Evolutionary conservation across 2,113 vertebrate species (phyloP).

Genomic region (Meriones unguiculatus): DNA sequence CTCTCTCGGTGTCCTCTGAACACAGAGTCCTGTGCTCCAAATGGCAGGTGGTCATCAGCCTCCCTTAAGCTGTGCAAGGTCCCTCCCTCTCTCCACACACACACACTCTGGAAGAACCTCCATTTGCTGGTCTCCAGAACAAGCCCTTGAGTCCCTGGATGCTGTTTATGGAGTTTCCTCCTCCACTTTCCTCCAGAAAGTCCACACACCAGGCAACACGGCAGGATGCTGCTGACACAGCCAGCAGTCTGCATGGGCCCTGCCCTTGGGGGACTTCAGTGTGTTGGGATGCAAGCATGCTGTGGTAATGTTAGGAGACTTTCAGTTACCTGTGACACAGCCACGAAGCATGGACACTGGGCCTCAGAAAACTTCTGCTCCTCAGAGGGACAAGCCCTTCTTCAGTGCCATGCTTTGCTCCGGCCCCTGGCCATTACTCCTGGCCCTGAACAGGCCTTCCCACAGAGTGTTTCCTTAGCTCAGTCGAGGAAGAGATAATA

Average conservation of each 20-base stretch:
- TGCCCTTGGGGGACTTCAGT: background rate
- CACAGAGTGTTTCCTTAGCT: background rate
- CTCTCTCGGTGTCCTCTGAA: background rate
- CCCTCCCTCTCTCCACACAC: background rate
- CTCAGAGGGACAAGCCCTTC: background rate
- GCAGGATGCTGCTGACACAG: background rate
- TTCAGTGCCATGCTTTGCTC: background rate
- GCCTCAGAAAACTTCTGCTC: background rate
- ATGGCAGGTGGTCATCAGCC: background rate
- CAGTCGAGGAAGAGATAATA: background rate
- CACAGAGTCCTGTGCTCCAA: background rate
- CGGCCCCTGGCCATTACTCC: background rate
- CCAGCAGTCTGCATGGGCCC: rapidly evolving
- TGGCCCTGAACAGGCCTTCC: background rate
- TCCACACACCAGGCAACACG: background rate
- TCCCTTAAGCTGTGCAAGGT: background rate
- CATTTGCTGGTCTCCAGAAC: background rate
- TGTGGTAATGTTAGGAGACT: background rate
- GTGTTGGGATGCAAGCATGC: background rate
- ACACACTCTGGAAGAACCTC: background rate
- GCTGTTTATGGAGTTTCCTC: background rate
- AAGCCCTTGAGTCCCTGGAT: background rate
- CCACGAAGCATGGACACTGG: rapidly evolving
- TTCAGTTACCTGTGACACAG: background rate
- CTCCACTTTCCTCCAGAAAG: background rate